Evolutionary conservation across 2,888 invertebrate species (phyloP).

Genomic region (Microctonus aethiopoides): DNA sequence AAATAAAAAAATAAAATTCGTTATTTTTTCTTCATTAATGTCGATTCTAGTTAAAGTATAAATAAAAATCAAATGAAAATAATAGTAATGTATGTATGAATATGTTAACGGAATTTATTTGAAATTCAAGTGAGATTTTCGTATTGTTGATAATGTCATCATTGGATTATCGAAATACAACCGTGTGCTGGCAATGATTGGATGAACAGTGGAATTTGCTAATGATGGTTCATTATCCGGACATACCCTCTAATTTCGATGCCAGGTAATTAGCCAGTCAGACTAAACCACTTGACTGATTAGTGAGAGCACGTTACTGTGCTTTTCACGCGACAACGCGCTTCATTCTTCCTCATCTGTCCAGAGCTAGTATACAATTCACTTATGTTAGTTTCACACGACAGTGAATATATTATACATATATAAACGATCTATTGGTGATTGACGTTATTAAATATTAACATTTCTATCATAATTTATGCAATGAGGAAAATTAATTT

Average conservation of each 20-base stretch:
- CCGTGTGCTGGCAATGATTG: slow-evolving; percentile 21
- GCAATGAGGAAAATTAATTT: neutral
- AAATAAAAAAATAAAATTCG: too few relatives aligned
- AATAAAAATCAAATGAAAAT: neutral
- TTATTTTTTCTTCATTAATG: neutral
- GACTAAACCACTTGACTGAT: slow-evolving; percentile 17
- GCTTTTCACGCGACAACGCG: slow-evolving; percentile 19
- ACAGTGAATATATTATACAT: neutral
- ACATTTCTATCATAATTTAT: neutral
- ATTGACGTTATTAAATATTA: neutral
- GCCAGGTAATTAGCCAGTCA: slow-evolving; percentile 21
- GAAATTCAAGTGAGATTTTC: neutral
- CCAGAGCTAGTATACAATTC: neutral
- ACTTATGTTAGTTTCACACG: neutral
- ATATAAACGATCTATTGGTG: neutral
- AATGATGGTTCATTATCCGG: slow-evolving; percentile 38
- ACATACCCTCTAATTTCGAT: slow-evolving; percentile 30
- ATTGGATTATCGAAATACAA: neutral
- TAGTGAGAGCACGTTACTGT: slow-evolving; percentile 20
- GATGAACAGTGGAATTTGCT: slow-evolving; percentile 19
- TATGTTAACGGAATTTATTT: neutral
- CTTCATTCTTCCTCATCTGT: neutral
- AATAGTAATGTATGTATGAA: neutral
- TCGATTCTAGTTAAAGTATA: neutral
- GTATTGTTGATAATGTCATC: neutral